A percentile compares a stretch with the other conserved stretches of the same genome.
These are phyloP conservation scores for Oscheius sp. DNA, from an alignment of 1,140 invertebrate species.

Conservation along the genomic window DNA sequence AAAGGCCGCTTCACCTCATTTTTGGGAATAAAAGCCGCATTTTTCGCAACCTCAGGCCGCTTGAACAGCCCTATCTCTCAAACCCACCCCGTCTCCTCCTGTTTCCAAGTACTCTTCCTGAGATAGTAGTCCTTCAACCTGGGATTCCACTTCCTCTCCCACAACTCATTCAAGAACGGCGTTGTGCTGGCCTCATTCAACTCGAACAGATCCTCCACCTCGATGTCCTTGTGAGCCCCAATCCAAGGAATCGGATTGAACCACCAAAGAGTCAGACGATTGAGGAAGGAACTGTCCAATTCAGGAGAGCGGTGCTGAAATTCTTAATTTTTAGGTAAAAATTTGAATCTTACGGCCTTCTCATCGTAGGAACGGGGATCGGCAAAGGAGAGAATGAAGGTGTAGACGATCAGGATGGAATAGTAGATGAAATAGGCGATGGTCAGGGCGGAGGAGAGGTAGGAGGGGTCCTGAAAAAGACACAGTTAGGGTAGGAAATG, in stretches of 20 bases:
- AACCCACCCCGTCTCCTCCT: background rate
- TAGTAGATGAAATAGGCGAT: conserved; percentile 17
- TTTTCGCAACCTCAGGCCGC: too few relatives aligned
- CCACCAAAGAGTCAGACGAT: conserved; percentile 56
- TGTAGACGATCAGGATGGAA: conserved; percentile 11
- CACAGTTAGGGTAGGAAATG: too few relatives aligned
- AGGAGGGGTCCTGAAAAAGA: background rate
- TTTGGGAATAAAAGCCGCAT: background rate
- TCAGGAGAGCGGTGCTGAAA: conserved; percentile 23
- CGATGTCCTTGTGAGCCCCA: conserved; percentile 50
- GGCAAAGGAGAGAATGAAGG: conserved; percentile 15
- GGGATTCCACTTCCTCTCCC: conserved; percentile 51
- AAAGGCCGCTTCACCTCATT: too few relatives aligned
- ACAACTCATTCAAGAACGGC: conserved; percentile 40
- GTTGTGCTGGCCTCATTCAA: conserved; percentile 48
- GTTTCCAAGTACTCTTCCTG: conserved; percentile 22
- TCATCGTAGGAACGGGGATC: conserved; percentile 6
- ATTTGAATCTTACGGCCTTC: background rate
- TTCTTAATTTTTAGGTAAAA: background rate
- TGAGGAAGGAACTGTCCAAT: conserved; percentile 43
- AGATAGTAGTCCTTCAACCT: conserved; percentile 35
- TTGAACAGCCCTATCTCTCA: background rate
- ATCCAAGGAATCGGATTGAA: conserved; percentile 52
- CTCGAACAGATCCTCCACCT: conserved; percentile 53
- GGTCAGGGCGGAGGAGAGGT: background rate